Conservation (phyloP, 1,140 invertebrate species). For the Leptinotarsa undecemlineata region DNA sequence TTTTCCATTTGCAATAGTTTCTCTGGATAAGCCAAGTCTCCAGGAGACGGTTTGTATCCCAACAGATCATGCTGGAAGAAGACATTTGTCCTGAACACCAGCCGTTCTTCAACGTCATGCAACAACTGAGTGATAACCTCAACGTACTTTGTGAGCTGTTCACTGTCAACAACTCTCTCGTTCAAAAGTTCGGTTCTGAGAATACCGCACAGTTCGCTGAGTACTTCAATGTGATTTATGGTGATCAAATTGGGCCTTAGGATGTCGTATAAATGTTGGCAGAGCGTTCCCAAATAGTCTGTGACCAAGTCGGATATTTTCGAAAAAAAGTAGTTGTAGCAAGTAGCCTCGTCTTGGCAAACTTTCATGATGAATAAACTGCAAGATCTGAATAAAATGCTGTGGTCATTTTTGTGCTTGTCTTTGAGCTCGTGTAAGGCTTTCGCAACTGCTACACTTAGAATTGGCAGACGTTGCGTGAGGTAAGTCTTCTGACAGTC, state of each 20-base stretch:
- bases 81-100: constrained; percentile 94
- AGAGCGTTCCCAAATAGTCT: constrained; percentile 81
- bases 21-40: constrained; percentile 96
- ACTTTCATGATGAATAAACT: constrained; percentile 89
- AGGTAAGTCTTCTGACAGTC: constrained; percentile 90
- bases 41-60: constrained; percentile 85
- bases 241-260: constrained; percentile 95
- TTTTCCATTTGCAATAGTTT: constrained; percentile 97
- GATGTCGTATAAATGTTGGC: constrained; percentile 89
- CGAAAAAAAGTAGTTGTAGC: constrained; percentile 89
- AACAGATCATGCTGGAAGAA: constrained; percentile 92
- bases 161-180: constrained; percentile 87
- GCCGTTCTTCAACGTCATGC: constrained; percentile 94
- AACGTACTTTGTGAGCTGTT: constrained; percentile 80
- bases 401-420: constrained; percentile 81
- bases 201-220: constrained; percentile 95
- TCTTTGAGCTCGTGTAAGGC: constrained; percentile 73
- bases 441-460: constrained; percentile 75
- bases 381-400: constrained; percentile 82
- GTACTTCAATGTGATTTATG: constrained; percentile 95
- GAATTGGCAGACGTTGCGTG: constrained; percentile 70
- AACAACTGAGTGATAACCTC: constrained; percentile 83
- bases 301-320: constrained; percentile 67
- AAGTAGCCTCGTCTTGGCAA: constrained; percentile 87
- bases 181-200: constrained; percentile 92